Base-by-base conservation (phyloP, 2,888 invertebrate genomes). In the Muscina levida region DNA sequence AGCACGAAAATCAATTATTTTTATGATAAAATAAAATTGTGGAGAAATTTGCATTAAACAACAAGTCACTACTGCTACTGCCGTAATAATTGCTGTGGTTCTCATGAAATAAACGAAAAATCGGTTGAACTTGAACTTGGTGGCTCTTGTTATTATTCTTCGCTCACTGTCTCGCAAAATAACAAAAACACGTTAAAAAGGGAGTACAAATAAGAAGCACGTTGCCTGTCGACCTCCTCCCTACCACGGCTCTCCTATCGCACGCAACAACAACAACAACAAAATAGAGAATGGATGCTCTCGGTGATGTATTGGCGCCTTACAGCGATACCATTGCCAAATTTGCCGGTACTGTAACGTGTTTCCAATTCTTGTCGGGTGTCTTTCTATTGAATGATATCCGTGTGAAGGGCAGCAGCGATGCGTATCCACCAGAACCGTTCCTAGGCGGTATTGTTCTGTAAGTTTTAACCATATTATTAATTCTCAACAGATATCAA, bases 311-410 rank as follows among this genome's bases (percentile, higher is more conserved):
- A 48, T 85, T 89, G 79, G 86, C 76, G 68, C 89, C 90, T 11
- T 83, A 89, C 51, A 88, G 87, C 72, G 86, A 87, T 19, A 74
- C 83, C 5, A 88, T 90, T 74, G 95, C 93, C 48, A 91, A 92
- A 73, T 90, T 93, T 68, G 96, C 97, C 44, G 94, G 94, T 81
- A 90, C 95, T 75, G 93, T 95, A 26, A 97, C 97, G 26, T 94
- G 95, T 84, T 93, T 93, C 0, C 96, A 97, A 89, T 96, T 97
- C 92, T 93, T 97, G 87, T 93, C 96, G 37, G 97, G 97, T 86
- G 92, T 92, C 87, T 92, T 95, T 87, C 92, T 96, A 79, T 93
- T 96, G 87, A 93, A 92, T 88, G 95, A 95, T 86, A 94, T 96
- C 82, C 93, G 94, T 81, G 93, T 93, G 85, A 94, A 93, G 86